Conservation (phyloP, 1,140 invertebrate genomes). For the Cephus cinctus region DNA sequence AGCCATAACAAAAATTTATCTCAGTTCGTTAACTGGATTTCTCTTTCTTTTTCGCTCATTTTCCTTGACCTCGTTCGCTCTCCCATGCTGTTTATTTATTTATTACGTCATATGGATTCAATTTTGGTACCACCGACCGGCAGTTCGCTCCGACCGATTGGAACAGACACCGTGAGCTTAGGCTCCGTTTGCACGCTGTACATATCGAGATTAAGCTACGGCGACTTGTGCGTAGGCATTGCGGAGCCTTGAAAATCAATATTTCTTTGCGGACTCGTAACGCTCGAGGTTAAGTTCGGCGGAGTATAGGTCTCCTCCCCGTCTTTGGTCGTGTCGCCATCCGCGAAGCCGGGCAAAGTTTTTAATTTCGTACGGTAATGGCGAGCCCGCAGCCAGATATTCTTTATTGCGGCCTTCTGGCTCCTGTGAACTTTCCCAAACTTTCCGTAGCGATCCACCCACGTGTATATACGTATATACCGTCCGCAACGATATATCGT, state of each 20-base stretch:
- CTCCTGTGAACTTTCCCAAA: conserved; percentile 29
- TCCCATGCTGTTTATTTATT: background rate
- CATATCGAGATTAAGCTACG: too few species aligned
- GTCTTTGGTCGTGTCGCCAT: background rate
- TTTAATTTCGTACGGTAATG: conserved; percentile 28
- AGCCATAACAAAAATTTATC: background rate
- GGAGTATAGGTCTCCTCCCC: too few species aligned
- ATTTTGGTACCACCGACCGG: too few species aligned
- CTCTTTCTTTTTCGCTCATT: background rate
- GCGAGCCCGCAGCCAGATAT: conserved; percentile 9
- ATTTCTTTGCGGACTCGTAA: too few species aligned
- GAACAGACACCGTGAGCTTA: too few species aligned
- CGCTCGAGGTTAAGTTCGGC: too few species aligned
- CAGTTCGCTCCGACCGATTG: too few species aligned
- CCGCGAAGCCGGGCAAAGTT: background rate
- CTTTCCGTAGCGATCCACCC: too few species aligned
- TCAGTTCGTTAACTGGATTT: background rate
- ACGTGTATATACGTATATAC: too few species aligned
- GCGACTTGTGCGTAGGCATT: too few species aligned
- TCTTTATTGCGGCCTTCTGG: conserved; percentile 25
- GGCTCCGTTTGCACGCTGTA: too few species aligned
- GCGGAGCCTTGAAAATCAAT: too few species aligned
- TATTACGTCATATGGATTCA: background rate
- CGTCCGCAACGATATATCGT: background rate
- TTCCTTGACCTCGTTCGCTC: background rate